These are phyloP conservation scores for Cygnus olor DNA, from an alignment of 2,797 vertebrate species.

Conservation along the genomic window DNA sequence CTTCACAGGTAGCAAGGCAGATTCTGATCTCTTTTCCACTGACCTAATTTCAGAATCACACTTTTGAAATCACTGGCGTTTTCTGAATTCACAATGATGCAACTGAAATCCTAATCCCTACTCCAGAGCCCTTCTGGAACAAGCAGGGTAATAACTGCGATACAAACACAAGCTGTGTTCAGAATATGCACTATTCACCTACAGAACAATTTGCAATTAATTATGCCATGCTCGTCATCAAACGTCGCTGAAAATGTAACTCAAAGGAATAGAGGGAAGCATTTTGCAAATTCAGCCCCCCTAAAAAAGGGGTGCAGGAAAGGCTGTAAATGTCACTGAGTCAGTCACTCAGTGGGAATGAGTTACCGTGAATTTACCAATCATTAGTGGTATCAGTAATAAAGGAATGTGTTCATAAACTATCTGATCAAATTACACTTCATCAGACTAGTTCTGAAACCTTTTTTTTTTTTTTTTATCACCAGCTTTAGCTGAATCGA, in stretches of 20 bases:
- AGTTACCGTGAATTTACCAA: slow-evolving; percentile 43
- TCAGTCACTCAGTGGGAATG: not conserved
- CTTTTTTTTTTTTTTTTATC: slow-evolving; percentile 20
- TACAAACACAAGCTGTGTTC: slow-evolving; percentile 66
- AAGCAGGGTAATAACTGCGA: slow-evolving; percentile 57
- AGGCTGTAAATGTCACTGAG: slow-evolving; percentile 42
- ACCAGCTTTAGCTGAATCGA: slow-evolving; percentile 22
- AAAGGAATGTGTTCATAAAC: not conserved
- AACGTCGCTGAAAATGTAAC: slow-evolving; percentile 20
- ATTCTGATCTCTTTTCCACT: slow-evolving; percentile 57
- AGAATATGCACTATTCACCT: slow-evolving; percentile 62
- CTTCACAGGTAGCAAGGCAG: slow-evolving; percentile 55
- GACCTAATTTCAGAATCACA: slow-evolving; percentile 66
- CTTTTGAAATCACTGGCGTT: slow-evolving; percentile 62
- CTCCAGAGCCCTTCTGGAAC: slow-evolving; percentile 48
- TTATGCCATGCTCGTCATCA: slow-evolving; percentile 29
- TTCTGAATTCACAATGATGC: slow-evolving; percentile 65
- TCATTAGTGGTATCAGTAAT: slow-evolving; percentile 24
- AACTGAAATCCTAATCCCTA: slow-evolving; percentile 40
- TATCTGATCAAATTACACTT: slow-evolving; percentile 52
- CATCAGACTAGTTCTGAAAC: slow-evolving; percentile 44
- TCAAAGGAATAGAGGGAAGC: not conserved
- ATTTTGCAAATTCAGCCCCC: slow-evolving; percentile 11
- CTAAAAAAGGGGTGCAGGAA: not conserved
- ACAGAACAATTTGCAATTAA: slow-evolving; percentile 59